phyloP scores from a whole-genome alignment of 1,140 invertebrate species.

The Brachionus koreanus region DNA sequence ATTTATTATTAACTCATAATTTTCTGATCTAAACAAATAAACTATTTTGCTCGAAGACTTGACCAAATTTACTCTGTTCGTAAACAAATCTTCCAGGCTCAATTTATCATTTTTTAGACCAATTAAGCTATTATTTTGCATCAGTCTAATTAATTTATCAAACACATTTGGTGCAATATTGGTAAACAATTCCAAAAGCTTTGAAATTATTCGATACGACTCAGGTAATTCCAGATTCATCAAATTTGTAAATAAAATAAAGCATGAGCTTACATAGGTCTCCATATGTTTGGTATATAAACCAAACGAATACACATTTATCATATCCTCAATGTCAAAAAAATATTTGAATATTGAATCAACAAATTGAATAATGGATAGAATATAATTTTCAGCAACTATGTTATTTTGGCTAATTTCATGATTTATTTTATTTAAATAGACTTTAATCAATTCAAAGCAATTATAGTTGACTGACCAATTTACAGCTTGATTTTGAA shows the following conservation, averaged over 20 bases:
- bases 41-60: background rate
- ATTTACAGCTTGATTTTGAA: constrained; percentile 7
- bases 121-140: constrained; percentile 15
- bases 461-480: background rate
- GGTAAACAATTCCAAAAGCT: background rate
- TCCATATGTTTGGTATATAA: constrained; percentile 27
- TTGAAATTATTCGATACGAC: constrained; percentile 6
- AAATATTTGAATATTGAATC: constrained; percentile 18
- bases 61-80: background rate
- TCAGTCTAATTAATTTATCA: constrained; percentile 1
- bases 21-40: constrained; percentile 9
- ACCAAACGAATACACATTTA: background rate
- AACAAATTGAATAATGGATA: background rate
- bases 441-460: constrained; percentile 3
- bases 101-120: background rate
- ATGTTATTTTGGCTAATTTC: background rate
- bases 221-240: constrained; percentile 1
- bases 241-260: constrained; percentile 7
- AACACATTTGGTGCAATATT: background rate
- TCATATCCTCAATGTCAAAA: constrained; percentile 22
- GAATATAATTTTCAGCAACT: background rate
- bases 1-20: constrained; percentile 10
- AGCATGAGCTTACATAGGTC: background rate
- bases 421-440: constrained; percentile 20
- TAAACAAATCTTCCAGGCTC: constrained; percentile 28